Percentiles rank a stretch among this genome's conserved stretches.
Evolutionary conservation across 2,113 vertebrate genomes (phyloP).

Genomic region (Protomyctophum bolini): DNA sequence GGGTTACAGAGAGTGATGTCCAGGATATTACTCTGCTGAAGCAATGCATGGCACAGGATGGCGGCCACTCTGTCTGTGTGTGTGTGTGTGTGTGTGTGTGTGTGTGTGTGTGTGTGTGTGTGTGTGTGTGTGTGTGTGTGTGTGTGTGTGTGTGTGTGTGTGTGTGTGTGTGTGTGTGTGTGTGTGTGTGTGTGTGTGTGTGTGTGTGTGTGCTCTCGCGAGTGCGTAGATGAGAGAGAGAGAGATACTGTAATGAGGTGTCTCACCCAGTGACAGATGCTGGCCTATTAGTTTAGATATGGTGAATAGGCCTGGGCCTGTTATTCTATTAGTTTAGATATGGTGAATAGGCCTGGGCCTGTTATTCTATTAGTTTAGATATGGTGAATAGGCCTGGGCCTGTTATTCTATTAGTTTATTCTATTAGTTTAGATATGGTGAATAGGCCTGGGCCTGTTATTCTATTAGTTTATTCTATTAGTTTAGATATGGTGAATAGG

Average conservation of each 20-base stretch:
- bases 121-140: slow-evolving; percentile 24
- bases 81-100: no score
- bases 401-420: not conserved
- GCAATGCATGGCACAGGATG: not conserved
- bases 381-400: slow-evolving; percentile 43
- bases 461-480: slow-evolving; percentile 43
- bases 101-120: not conserved
- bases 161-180: slow-evolving; percentile 5
- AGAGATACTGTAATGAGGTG: slow-evolving; percentile 15
- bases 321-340: slow-evolving; percentile 32
- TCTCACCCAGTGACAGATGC: slow-evolving; percentile 48
- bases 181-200: slow-evolving; percentile 35
- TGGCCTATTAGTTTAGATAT: slow-evolving; percentile 41
- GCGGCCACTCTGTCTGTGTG: not conserved
- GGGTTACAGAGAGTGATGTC: no score
- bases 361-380: slow-evolving; percentile 36
- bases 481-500: slow-evolving; percentile 44
- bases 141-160: slow-evolving; percentile 10
- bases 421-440: slow-evolving; percentile 46
- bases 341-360: slow-evolving; percentile 42
- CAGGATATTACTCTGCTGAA: no score
- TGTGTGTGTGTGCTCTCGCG: slow-evolving; percentile 29
- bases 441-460: slow-evolving; percentile 30
- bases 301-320: slow-evolving; percentile 40
- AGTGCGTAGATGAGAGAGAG: not conserved